Base-by-base conservation (phyloP, 2,113 vertebrate genomes). In the Hyperopisus bebe region DNA sequence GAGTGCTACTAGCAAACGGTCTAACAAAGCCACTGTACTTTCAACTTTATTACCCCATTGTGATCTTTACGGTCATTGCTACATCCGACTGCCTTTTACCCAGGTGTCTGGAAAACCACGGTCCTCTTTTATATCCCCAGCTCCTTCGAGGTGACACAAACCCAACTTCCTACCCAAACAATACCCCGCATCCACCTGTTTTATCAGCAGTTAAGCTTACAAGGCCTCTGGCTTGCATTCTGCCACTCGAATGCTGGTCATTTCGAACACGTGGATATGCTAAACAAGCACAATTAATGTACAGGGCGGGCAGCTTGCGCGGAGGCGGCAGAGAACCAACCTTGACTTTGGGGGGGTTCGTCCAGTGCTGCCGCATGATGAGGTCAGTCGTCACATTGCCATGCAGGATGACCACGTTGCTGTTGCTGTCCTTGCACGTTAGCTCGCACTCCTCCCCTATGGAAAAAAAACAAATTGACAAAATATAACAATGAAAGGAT, bases 341-440 rank as follows among this genome's bases (percentile, higher is more conserved):
- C 97, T 98, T 97, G 91, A 98, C 97, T 95, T 97, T 97, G 3
- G 96, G 94, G 2, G 98, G 98, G 93, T 98, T 98, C 95, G 98
- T 97, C 98, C 98, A 98, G 94, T 99, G 96, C 91, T 97, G 94
- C 88, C 91, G 90, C 53, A 95, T 96, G n/a, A 98, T 96, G 90
- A 94, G 95, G 11, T 96, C 96, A 6, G 96, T 92, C 0, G 97
- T 98, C 95, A 98, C 95, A 0, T 99, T 99, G 89, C 93, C 88
- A 0, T 97, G 97, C 92, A 99, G 96, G 91, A 97, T 96, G 92
- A 99, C 96, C 91, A 98, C 96, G 88, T 98, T 97, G 0, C 96
- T 97, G 94, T 96, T 98, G 92, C 95, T 97, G 91, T 98, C 97
- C 91, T 96, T 95, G 94, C 98, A 99, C 0, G 95, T 96, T 91